phyloP scores from a whole-genome alignment of 1,140 invertebrate genomes.

The Carposina sasakii region DNA sequence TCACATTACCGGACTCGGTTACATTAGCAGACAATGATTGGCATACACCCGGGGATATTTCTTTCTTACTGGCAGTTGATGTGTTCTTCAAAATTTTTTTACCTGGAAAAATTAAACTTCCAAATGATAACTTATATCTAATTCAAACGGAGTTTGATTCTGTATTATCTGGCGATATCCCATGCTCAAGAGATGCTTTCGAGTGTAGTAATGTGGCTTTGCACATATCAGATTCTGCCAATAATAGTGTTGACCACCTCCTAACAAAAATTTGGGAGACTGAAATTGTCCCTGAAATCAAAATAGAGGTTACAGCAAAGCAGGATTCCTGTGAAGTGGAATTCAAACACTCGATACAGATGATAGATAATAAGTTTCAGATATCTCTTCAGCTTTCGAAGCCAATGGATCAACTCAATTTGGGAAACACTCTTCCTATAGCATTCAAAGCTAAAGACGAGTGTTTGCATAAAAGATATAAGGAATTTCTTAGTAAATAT shows the following conservation, averaged over 20 bases:
- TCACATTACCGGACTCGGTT: background rate
- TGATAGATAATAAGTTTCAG: background rate
- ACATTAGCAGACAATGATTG: background rate
- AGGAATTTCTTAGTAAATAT: background rate
- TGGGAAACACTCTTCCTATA: slow-evolving; percentile 1
- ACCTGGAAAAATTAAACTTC: background rate
- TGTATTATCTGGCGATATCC: too few relatives aligned
- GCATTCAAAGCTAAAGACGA: slow-evolving; percentile 2
- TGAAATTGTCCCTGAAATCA: slow-evolving; percentile 2
- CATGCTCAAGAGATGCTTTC: too few relatives aligned
- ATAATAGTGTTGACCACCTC: background rate
- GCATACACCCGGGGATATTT: background rate
- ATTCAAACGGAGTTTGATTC: too few relatives aligned
- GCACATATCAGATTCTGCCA: too few relatives aligned
- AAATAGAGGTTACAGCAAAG: background rate
- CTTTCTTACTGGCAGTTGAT: background rate
- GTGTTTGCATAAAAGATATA: background rate
- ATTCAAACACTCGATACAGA: background rate
- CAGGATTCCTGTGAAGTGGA: background rate
- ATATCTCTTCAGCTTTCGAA: background rate
- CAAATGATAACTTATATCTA: too few relatives aligned
- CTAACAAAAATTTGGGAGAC: slow-evolving; percentile 4
- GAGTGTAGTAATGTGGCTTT: too few relatives aligned
- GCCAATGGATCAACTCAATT: background rate
- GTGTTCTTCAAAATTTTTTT: slow-evolving; percentile 1